Base-by-base conservation (phyloP, 1,140 invertebrate species). In the Diorhabda elongata region DNA sequence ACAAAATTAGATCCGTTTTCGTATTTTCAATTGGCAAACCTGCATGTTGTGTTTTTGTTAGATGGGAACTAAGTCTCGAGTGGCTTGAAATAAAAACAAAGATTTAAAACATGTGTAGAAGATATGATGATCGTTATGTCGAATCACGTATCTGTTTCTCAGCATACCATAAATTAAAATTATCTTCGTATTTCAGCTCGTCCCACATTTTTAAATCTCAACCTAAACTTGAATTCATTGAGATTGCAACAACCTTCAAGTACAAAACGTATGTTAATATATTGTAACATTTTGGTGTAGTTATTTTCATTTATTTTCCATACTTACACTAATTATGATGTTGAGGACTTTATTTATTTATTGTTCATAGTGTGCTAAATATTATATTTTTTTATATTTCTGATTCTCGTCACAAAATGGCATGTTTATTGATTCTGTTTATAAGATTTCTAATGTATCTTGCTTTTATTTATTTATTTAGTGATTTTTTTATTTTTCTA, bases 121-220 rank as follows among this genome's bases (percentile, higher is more conserved):
- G 26, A 60, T 9, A 42, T 60, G 59, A 11, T 60, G 26, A 60
- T 41, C 11, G 42, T 42, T 41, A 60, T 60, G 59, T 41, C 11
- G 6, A 60, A 26, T 4, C 59, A 60, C 59, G 3, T 26, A 41
- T 42, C 59, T 58, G 57, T 26, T 58, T 52, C n/a, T 52, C 6
- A 3, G 47, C n/a, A n/a, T 52, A 52, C 47, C n/a, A 52, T 58
- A 52, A 52, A 52, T n/a, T n/a, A 41, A 61, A 68, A 70, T 70
- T 56, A 71, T 73, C 73, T 78, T 77, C 71, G 73, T 83, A 86
- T 85, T 94, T 95, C 94, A 97, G 95, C 94, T 84, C 92, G 95
- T 81, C 95, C 94, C 82, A 96, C 93, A 82, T 97, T 96, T 89
- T 90, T 97, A 86, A 96, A 96, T 90, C 89, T 96, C 83, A 94